These are phyloP conservation scores for Augochlorella aurata DNA, from an alignment of 2,888 invertebrate genomes.

Conservation along the genomic window DNA sequence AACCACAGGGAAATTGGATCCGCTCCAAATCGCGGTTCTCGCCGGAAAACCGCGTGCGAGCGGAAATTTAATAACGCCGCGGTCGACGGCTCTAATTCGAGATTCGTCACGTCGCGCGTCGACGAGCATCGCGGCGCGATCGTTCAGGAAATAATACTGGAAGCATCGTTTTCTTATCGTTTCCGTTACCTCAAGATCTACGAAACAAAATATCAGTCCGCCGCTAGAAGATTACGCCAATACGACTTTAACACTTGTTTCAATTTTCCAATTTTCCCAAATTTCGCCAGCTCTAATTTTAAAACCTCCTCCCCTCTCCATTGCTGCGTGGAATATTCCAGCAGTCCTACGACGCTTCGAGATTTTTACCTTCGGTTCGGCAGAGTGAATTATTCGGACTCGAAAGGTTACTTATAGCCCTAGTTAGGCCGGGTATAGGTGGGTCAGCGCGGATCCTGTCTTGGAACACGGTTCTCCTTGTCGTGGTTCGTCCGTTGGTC, in stretches of 20 bases:
- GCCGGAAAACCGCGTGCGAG: constrained; percentile 18
- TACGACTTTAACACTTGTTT: too few species aligned
- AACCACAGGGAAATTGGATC: constrained; percentile 19
- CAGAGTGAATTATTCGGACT: background rate
- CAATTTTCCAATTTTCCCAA: too few species aligned
- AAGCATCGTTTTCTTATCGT: background rate
- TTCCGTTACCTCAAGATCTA: too few species aligned
- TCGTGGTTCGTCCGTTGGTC: background rate
- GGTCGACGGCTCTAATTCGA: constrained; percentile 34
- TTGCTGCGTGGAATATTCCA: too few species aligned
- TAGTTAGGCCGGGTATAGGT: background rate
- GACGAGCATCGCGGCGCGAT: background rate
- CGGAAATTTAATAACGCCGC: constrained; percentile 42
- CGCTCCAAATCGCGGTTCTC: constrained; percentile 20
- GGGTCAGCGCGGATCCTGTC: background rate
- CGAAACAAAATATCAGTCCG: too few species aligned
- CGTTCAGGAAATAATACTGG: background rate
- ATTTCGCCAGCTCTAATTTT: too few species aligned
- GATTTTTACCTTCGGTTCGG: background rate
- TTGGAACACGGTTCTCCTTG: background rate
- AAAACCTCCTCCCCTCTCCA: too few species aligned
- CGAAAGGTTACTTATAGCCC: background rate
- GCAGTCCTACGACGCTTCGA: too few species aligned
- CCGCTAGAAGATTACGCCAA: background rate
- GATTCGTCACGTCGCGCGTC: constrained; percentile 33